Evolutionary conservation across 2,888 invertebrate genomes (phyloP).

Genomic region (Aleiodes leptofemur): DNA sequence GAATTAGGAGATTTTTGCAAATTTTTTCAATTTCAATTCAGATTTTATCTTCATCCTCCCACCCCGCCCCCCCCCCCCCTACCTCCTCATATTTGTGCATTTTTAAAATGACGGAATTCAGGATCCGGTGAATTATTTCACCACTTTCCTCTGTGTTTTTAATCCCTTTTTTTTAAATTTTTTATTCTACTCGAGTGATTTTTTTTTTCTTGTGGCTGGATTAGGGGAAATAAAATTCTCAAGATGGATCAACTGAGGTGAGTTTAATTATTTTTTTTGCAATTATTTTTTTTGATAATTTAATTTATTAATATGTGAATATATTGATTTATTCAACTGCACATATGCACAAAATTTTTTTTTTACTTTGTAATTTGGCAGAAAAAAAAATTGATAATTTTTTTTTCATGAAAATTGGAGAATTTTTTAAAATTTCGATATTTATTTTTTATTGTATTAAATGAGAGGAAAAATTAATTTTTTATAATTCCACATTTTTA

Average conservation of each 20-base stretch:
- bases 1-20: neutral
- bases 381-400: neutral
- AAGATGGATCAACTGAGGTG: conserved; percentile 14
- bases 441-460: conserved; percentile 52
- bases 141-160: conserved; percentile 1
- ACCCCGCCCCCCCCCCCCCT: no score
- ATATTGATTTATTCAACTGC: conserved; percentile 10
- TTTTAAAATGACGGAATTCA: conserved; percentile 32
- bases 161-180: conserved; percentile 8
- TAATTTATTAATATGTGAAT: conserved; percentile 20
- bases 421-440: neutral
- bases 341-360: conserved; percentile 13
- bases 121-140: conserved; percentile 18
- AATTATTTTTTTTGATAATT: neutral
- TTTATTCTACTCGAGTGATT: neutral
- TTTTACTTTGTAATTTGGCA: conserved; percentile 6
- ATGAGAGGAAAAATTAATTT: conserved; percentile 48
- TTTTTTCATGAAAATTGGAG: neutral
- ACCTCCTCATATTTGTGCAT: neutral
- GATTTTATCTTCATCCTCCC: neutral
- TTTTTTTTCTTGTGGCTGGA: no score
- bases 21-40: neutral
- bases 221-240: neutral
- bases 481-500: neutral
- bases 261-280: neutral